Percentiles rank a stretch among this genome's conserved stretches.
Conservation (phyloP, 2,888 invertebrate species). For the Hartigia nigra region DNA sequence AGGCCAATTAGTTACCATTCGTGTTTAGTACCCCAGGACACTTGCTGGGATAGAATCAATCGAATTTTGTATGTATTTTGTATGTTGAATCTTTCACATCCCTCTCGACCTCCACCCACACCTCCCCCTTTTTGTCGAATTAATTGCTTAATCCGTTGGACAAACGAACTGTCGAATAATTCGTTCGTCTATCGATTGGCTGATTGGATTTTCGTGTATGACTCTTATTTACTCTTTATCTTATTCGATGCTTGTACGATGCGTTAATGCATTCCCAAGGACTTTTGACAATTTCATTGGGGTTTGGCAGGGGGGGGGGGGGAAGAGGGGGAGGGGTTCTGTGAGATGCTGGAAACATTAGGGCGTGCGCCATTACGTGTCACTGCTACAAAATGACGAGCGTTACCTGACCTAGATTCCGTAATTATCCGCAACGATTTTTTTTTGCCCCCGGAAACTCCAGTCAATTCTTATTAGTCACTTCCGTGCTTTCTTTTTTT, state of each 20-base stretch:
- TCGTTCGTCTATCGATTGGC: background rate
- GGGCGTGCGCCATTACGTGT: background rate
- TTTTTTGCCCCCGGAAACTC: background rate
- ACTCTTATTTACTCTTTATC: background rate
- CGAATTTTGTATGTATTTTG: background rate
- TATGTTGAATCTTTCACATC: background rate
- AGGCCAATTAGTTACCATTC: background rate
- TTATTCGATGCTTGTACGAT: background rate
- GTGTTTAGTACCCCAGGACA: background rate
- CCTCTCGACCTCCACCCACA: background rate
- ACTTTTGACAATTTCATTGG: background rate
- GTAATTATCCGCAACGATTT: background rate
- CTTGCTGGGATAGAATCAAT: background rate
- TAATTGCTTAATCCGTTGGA: background rate
- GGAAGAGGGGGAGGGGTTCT: background rate
- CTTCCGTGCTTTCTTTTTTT: background rate
- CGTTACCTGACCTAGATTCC: background rate
- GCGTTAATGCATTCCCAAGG: background rate
- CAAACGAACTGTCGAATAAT: background rate
- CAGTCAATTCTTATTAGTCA: background rate
- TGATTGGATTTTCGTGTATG: background rate
- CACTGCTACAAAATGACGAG: background rate
- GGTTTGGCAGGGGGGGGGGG: too few species aligned
- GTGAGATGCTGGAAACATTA: background rate
- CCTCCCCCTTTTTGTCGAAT: background rate